These are phyloP conservation scores for Tachina lurida DNA, from an alignment of 2,888 invertebrate species.

Conservation along the genomic window DNA sequence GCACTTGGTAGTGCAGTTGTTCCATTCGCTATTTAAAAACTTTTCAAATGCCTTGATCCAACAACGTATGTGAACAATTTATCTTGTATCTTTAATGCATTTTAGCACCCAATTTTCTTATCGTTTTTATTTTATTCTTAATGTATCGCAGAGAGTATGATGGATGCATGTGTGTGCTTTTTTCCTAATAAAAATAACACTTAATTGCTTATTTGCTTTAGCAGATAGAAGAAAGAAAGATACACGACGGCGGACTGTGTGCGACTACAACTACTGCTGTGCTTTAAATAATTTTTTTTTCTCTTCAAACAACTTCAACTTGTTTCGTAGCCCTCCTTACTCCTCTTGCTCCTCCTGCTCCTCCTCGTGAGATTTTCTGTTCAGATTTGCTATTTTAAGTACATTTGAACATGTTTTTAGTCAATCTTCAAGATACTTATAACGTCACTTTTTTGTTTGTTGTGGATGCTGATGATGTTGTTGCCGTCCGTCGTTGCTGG, in stretches of 20 bases:
- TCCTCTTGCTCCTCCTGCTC: conserved; percentile 1
- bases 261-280: not conserved
- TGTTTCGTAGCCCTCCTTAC: not conserved
- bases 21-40: conserved; percentile 37
- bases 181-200: conserved; percentile 44
- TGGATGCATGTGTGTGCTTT: conserved; percentile 12
- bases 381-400: conserved; percentile 58
- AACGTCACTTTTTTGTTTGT: conserved; percentile 56
- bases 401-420: conserved; percentile 64
- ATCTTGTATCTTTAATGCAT: conserved; percentile 61
- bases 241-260: not conserved
- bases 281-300: not conserved
- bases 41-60: conserved; percentile 38
- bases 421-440: conserved; percentile 68
- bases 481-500: not conserved
- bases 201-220: conserved; percentile 64
- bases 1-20: conserved; percentile 2
- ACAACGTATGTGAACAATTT: conserved; percentile 39
- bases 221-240: conserved; percentile 19
- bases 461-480: conserved; percentile 20
- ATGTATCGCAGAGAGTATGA: not conserved
- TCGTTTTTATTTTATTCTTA: conserved; percentile 29
- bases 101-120: conserved; percentile 69
- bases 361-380: conserved; percentile 15
- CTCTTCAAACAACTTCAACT: conserved; percentile 35